These are phyloP conservation scores for Amphilophus citrinellus DNA, from an alignment of 2,113 vertebrate species.

Conservation along the genomic window DNA sequence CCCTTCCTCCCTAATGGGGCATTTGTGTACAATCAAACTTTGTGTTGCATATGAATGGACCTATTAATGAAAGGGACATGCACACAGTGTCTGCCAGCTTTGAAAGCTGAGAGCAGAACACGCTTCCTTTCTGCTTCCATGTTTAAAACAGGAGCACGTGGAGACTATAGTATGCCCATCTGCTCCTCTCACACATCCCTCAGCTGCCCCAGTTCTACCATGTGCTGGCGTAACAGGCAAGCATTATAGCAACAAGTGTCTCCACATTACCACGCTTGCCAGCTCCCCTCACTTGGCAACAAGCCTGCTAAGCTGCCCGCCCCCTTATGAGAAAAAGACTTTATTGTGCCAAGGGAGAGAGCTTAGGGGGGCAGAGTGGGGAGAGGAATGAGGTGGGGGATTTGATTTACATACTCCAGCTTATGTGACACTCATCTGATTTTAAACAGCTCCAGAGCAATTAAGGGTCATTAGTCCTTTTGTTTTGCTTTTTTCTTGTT, in stretches of 20 bases:
- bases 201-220: slow-evolving; percentile 44
- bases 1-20: slow-evolving; percentile 51
- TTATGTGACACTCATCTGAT: slow-evolving; percentile 82
- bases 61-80: slow-evolving; percentile 75
- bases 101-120: slow-evolving; percentile 54
- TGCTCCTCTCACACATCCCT: slow-evolving; percentile 55
- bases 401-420: slow-evolving; percentile 84
- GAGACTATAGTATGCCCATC: slow-evolving; percentile 71
- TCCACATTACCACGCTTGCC: slow-evolving; percentile 80
- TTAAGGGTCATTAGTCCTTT: slow-evolving; percentile 85
- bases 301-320: slow-evolving; percentile 76
- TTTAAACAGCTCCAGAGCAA: slow-evolving; percentile 82
- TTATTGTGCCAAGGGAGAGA: slow-evolving; percentile 82
- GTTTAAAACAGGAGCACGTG: slow-evolving; percentile 69
- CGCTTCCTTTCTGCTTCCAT: slow-evolving; percentile 57
- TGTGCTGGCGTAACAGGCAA: slow-evolving; percentile 78
- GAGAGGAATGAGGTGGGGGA: slow-evolving; percentile 55
- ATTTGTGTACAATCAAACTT: slow-evolving; percentile 82
- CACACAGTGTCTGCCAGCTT: slow-evolving; percentile 61
- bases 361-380: slow-evolving; percentile 59
- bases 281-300: slow-evolving; percentile 82
- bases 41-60: slow-evolving; percentile 76
- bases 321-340: slow-evolving; percentile 81
- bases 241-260: slow-evolving; percentile 84
- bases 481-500: slow-evolving; percentile 73